Conservation (phyloP, 2,888 invertebrate species). For the Clunio marinus region DNA sequence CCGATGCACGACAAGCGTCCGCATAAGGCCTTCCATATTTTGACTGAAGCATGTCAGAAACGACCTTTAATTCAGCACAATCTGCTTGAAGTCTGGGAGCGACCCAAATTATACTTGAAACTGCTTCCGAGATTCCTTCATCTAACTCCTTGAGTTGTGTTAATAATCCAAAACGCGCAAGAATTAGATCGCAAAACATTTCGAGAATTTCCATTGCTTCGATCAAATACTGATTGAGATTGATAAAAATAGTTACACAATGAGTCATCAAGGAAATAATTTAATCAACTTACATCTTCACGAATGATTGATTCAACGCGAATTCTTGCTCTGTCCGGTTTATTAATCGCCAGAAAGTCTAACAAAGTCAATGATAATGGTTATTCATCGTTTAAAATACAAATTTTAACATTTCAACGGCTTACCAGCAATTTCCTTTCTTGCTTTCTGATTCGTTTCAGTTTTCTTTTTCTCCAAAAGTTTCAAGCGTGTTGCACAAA, state of each 20-base stretch:
- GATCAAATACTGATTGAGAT: slow-evolving; percentile 93
- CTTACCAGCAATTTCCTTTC: slow-evolving; percentile 82
- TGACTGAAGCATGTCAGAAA: slow-evolving; percentile 79
- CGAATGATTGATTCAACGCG: slow-evolving; percentile 96
- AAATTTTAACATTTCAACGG: no score
- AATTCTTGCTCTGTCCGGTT: slow-evolving; percentile 87
- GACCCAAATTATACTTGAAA: slow-evolving; percentile 95
- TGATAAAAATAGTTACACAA: slow-evolving; percentile 19
- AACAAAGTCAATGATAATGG: no score
- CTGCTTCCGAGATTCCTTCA: slow-evolving; percentile 91
- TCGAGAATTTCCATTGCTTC: slow-evolving; percentile 99
- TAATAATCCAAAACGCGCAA: slow-evolving; percentile 94
- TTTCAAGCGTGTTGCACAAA: slow-evolving; percentile 90
- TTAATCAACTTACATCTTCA: slow-evolving; percentile 41
- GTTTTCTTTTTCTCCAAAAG: slow-evolving; percentile 96
- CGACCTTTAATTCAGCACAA: slow-evolving; percentile 70
- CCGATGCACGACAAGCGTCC: slow-evolving; percentile 81
- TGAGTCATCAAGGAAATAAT: slow-evolving; percentile 12
- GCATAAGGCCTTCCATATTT: slow-evolving; percentile 95
- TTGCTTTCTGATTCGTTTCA: slow-evolving; percentile 90
- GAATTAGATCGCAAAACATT: slow-evolving; percentile 96
- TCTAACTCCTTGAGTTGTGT: slow-evolving; percentile 96
- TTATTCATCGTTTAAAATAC: no score
- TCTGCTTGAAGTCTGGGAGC: slow-evolving; percentile 88
- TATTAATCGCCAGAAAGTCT: slow-evolving; percentile 84